Conservation (phyloP, 2,888 invertebrate species). For the Laspeyria flexula region DNA sequence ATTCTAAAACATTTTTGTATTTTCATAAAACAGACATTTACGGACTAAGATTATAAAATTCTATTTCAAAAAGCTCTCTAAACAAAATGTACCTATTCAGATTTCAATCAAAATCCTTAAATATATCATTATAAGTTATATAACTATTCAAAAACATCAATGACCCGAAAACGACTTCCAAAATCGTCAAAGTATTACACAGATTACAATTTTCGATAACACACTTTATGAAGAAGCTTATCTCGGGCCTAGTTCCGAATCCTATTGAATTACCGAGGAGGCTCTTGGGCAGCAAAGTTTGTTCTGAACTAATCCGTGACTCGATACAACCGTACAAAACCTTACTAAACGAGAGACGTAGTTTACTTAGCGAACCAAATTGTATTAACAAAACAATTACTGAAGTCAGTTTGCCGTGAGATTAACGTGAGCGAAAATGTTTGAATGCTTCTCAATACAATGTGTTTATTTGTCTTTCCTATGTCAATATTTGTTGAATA, state of each 20-base stretch:
- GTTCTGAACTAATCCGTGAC: constrained; percentile 39
- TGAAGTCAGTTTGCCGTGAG: constrained; percentile 16
- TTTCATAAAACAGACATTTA: too few species aligned
- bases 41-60: too few species aligned
- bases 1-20: too few species aligned
- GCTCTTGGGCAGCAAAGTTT: constrained; percentile 37
- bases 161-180: background rate
- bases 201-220: background rate
- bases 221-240: constrained; percentile 25
- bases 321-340: constrained; percentile 20
- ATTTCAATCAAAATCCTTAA: too few species aligned
- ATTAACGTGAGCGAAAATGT: constrained; percentile 13
- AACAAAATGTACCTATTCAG: too few species aligned
- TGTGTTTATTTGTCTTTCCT: background rate
- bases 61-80: too few species aligned
- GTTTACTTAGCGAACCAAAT: constrained; percentile 32
- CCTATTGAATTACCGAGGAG: constrained; percentile 24
- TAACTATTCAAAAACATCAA: background rate
- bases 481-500: background rate
- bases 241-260: constrained; percentile 20
- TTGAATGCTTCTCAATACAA: background rate
- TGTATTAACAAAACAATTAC: constrained; percentile 40
- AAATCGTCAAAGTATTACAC: constrained; percentile 12
- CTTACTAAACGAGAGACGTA: constrained; percentile 17
- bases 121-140: too few species aligned